Conservation (phyloP, 2,113 vertebrate species). For the Tretioscincus oriximinensis region DNA sequence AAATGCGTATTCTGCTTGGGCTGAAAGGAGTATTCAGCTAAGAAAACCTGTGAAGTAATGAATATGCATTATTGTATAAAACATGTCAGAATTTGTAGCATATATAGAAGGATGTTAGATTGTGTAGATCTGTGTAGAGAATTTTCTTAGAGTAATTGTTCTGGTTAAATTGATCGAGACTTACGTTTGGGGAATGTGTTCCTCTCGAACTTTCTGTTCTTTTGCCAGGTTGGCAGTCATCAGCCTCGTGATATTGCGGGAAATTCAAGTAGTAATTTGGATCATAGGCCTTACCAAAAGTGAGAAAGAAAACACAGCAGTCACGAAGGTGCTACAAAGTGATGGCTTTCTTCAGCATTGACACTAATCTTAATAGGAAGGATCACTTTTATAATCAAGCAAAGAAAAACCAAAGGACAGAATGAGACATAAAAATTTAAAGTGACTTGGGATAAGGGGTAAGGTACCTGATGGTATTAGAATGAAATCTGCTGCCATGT, state of each 20-base stretch:
- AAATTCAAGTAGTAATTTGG: conserved; percentile 27
- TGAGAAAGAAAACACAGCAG: conserved; percentile 9
- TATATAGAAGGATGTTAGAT: neutral
- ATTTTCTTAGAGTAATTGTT: neutral
- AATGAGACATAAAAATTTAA: neutral
- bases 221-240: conserved; percentile 1
- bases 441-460: no score
- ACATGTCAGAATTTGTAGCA: neutral
- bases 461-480: neutral
- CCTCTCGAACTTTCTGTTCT: conserved; percentile 18
- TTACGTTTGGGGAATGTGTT: neutral
- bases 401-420: neutral
- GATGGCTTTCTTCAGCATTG: neutral
- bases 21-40: neutral
- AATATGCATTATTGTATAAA: neutral
- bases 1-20: neutral
- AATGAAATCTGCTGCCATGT: fast-evolving
- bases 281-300: neutral
- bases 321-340: conserved; percentile 1
- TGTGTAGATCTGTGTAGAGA: neutral
- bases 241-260: conserved; percentile 9
- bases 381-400: no score
- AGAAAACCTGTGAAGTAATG: neutral
- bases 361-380: conserved; percentile 1
- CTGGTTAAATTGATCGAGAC: neutral